Evolutionary conservation across 2,888 invertebrate species (phyloP).

Genomic region (Troides aeacus): DNA sequence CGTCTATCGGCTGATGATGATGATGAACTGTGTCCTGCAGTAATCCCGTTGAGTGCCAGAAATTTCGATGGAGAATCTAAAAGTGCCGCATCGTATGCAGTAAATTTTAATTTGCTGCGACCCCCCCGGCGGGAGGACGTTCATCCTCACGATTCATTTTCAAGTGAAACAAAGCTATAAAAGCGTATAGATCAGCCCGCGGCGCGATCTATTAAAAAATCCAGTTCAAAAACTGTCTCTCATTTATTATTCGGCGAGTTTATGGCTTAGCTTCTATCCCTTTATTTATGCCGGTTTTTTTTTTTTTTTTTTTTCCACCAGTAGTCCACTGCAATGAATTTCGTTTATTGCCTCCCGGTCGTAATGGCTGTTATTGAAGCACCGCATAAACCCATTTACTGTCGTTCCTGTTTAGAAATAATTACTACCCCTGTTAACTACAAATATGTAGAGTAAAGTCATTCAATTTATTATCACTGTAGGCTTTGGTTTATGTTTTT

Average conservation of each 20-base stretch:
- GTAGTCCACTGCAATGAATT: conserved; percentile 41
- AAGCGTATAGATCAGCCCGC: conserved; percentile 39
- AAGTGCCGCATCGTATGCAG: conserved; percentile 7
- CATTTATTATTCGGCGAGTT: conserved; percentile 41
- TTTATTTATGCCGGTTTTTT: conserved; percentile 38
- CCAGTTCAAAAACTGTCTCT: conserved; percentile 38
- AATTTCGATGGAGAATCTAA: conserved; percentile 9
- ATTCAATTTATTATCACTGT: too few species aligned
- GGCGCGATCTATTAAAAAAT: conserved; percentile 42
- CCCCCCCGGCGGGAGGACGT: conserved; percentile 13
- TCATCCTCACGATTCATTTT: conserved; percentile 28
- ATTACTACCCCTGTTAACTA: conserved; percentile 7
- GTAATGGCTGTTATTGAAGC: conserved; percentile 24
- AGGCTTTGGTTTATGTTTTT: too few species aligned
- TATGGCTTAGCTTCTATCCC: conserved; percentile 37
- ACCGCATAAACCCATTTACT: conserved; percentile 23
- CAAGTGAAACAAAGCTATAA: conserved; percentile 34
- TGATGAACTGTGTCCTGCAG: too few species aligned
- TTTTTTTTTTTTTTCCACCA: conserved; percentile 30
- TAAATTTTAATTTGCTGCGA: conserved; percentile 25
- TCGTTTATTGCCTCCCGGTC: conserved; percentile 39
- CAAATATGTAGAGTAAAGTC: neutral
- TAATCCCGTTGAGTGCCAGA: neutral
- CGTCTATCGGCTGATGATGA: too few species aligned
- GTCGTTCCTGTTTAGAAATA: conserved; percentile 23